A percentile compares a stretch with the other conserved stretches of the same genome.
These are phyloP conservation scores for Cyanoderma ruficeps DNA, from an alignment of 2,113 vertebrate species.

Conservation along the genomic window DNA sequence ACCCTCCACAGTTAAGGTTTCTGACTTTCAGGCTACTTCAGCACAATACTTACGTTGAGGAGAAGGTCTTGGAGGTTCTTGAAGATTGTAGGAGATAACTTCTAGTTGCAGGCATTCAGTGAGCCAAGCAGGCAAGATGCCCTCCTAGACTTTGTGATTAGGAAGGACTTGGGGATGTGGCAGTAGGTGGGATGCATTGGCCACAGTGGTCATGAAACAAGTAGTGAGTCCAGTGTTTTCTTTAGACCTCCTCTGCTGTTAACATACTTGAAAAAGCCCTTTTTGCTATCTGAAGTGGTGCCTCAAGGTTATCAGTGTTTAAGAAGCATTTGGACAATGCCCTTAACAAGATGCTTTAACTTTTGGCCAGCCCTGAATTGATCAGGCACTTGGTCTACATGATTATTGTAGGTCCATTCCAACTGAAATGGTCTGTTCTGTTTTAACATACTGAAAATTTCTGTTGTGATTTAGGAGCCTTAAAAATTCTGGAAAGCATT, in stretches of 20 bases:
- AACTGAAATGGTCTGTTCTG: not conserved
- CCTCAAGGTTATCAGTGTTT: not conserved
- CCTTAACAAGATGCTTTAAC: not conserved
- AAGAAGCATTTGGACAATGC: not conserved
- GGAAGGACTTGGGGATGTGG: not conserved
- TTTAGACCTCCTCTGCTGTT: not conserved
- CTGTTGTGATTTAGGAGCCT: not conserved
- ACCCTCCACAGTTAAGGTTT: not conserved
- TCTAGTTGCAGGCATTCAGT: not conserved
- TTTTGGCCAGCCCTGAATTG: not conserved
- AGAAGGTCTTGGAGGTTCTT: not conserved
- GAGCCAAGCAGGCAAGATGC: not conserved
- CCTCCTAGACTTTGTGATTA: not conserved
- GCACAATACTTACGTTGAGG: not conserved
- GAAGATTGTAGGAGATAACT: not conserved
- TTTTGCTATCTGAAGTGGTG: not conserved
- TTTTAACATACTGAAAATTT: not conserved
- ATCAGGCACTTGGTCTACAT: not conserved
- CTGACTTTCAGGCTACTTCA: not conserved
- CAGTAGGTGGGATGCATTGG: not conserved
- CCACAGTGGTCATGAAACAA: not conserved
- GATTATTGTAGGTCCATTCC: not conserved
- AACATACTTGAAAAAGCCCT: not conserved
- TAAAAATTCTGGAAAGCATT: not conserved
- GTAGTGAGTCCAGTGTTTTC: not conserved